Base-by-base conservation (phyloP, 1,140 invertebrate species). In the Trichonephila inaurata region DNA sequence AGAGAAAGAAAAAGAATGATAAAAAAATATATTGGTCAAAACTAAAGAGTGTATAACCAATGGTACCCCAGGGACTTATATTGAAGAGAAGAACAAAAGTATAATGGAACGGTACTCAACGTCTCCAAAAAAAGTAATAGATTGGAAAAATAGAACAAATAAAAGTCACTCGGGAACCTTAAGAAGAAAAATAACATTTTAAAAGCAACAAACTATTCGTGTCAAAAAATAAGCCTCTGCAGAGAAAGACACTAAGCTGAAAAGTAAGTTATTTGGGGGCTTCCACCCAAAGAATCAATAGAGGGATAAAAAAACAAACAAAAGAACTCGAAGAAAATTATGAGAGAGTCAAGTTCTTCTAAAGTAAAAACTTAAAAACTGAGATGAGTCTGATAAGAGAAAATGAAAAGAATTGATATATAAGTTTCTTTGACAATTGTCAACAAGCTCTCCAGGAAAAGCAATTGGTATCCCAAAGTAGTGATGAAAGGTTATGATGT, bases 391-490 rank as follows among this genome's bases (percentile, higher is more conserved):
- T 93, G 92, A 93, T 93, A 88, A 28, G 66, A 81, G 85, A 93
- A 93, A 93, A 93, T 93, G 92, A 93, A 93, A 93, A 93, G 92
- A 93, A 93, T 93, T 93, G 92, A 93, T 93, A 81, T 93, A 93
- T 92, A 93, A 89, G 85, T 93, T 93, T 81, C 51, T 77, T 93
- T 93, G 86, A 93, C 92, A 93, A 93, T 93, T 93, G 92, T 93
- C 92, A 93, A 93, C 92, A 93, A 64, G 69, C 85, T 85, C 77
- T 81, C 24, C 62, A 82, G 92, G 69, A 87, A 93, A 87, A 93
- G 86, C 62, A 82, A 93, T 93, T 88, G 86, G 51, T 81, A 89
- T 44, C 86, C 92, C 72, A 61, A 66, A 92, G 81, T 85, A n/a
- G 64, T 72, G 92, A 93, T 93, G 92, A 93, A 93, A 93, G 86